Percentiles rank a stretch among this genome's conserved stretches.
Evolutionary conservation across 2,888 invertebrate species (phyloP).

Genomic region (Pelosia muscerda): DNA sequence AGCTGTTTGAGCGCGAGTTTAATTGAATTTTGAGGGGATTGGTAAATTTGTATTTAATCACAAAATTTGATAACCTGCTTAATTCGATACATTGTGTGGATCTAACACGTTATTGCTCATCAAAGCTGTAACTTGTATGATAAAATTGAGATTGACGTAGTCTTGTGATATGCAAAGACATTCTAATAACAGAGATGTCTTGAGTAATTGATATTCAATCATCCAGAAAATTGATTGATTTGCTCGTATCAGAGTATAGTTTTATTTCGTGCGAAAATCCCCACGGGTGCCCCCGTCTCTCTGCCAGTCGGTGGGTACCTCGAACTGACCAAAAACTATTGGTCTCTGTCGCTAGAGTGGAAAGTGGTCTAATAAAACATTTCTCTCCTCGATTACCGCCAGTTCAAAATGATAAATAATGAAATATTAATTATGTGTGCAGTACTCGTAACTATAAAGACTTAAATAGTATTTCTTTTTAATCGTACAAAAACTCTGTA

Average conservation of each 20-base stretch:
- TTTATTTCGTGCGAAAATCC: too few relatives aligned
- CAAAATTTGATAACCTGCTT: not conserved
- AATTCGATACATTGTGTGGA: not conserved
- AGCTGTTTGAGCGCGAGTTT: not conserved
- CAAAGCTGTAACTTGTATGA: not conserved
- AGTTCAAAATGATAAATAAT: too few relatives aligned
- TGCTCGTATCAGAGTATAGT: too few relatives aligned
- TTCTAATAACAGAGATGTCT: not conserved
- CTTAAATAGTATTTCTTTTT: too few relatives aligned
- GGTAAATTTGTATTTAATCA: not conserved
- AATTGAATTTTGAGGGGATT: constrained; percentile 3
- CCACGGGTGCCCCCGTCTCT: too few relatives aligned
- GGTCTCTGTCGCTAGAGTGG: too few relatives aligned
- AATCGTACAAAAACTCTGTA: not conserved
- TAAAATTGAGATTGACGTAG: not conserved
- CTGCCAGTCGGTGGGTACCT: too few relatives aligned
- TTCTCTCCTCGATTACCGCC: too few relatives aligned
- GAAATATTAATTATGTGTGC: too few relatives aligned
- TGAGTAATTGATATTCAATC: not conserved
- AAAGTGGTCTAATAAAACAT: too few relatives aligned
- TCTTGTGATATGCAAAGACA: not conserved
- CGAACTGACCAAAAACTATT: too few relatives aligned
- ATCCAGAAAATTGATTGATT: not conserved
- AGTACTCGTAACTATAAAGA: too few relatives aligned
- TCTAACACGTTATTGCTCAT: not conserved